Percentiles rank a stretch among this genome's conserved stretches.
These are phyloP conservation scores for Sternarchorhynchus goeldii DNA, from an alignment of 2,797 vertebrate species.

Conservation along the genomic window DNA sequence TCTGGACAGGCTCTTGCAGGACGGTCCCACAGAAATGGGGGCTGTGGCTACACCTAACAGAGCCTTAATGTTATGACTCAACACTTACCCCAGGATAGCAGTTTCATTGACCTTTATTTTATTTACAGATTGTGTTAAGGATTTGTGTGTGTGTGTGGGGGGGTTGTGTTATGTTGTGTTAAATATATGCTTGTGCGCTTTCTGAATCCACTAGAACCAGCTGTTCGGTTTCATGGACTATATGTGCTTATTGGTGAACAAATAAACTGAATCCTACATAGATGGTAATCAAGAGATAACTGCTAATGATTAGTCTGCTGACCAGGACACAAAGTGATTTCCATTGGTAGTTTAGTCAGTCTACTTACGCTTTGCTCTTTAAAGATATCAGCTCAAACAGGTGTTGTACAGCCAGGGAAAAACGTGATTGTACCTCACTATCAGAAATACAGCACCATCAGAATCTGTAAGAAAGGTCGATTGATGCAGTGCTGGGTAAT, in stretches of 20 bases:
- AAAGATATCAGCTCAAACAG: not conserved
- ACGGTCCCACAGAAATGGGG: not conserved
- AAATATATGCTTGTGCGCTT: too few relatives aligned
- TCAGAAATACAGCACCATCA: not conserved
- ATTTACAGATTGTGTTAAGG: not conserved
- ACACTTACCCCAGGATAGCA: not conserved
- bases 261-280: not conserved
- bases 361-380: not conserved
- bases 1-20: constrained; percentile 31
- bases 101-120: too few relatives aligned
- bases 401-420: not conserved
- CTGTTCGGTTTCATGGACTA: not conserved
- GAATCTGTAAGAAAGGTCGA: not conserved
- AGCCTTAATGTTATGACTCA: not conserved
- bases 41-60: not conserved
- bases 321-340: not conserved
- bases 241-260: not conserved
- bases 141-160: not conserved
- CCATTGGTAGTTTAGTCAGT: not conserved
- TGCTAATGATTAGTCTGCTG: constrained; percentile 5
- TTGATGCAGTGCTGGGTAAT: not conserved
- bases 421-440: not conserved
- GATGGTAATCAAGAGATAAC: too few relatives aligned
- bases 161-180: not conserved
- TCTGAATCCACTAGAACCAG: not conserved